These are phyloP conservation scores for Sciurus carolinensis DNA, from an alignment of 2,797 vertebrate genomes.

Conservation along the genomic window DNA sequence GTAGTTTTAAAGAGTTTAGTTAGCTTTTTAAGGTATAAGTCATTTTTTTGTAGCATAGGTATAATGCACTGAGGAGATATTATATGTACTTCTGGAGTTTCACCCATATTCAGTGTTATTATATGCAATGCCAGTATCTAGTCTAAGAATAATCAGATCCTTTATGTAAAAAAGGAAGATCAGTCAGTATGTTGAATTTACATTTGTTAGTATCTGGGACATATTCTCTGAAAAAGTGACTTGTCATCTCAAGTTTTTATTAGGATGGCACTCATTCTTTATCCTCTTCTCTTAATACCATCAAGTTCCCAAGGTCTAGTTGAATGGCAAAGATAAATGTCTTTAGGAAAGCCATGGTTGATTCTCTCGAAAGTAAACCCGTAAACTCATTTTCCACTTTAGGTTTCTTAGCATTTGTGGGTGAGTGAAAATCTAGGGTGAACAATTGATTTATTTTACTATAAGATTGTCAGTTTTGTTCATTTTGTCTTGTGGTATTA, in stretches of 20 bases:
- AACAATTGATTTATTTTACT: not conserved
- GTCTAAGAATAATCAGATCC: not conserved
- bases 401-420: slow-evolving; percentile 5
- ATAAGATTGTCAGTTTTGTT: slow-evolving; percentile 16
- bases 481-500: not conserved
- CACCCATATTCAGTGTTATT: not conserved
- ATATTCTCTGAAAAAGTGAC: not conserved
- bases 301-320: not conserved
- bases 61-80: slow-evolving; percentile 12
- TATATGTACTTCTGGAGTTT: not conserved
- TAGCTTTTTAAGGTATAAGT: not conserved
- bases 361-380: not conserved
- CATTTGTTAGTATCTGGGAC: not conserved
- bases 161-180: not conserved
- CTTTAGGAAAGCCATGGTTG: not conserved
- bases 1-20: not conserved
- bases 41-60: not conserved
- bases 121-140: not conserved
- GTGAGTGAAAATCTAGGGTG: not conserved
- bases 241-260: not conserved
- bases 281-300: not conserved
- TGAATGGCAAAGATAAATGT: slow-evolving; percentile 5
- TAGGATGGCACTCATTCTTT: not conserved
- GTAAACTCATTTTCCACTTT: not conserved
- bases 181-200: not conserved